Conservation (phyloP, 2,888 invertebrate genomes). For the Blastobasis lacticolella region DNA sequence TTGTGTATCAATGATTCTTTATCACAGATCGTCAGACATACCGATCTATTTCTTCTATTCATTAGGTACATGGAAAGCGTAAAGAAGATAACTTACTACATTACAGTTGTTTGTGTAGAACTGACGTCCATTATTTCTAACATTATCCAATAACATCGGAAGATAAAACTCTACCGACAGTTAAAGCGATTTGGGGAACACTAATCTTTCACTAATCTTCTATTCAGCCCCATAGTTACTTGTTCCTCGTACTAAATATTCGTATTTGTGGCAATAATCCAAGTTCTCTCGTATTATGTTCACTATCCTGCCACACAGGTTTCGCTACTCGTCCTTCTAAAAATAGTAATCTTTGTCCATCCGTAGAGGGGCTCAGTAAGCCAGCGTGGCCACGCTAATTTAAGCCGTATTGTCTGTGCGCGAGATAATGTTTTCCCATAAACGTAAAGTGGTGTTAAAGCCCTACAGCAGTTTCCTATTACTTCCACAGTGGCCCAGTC, state of each 20-base stretch:
- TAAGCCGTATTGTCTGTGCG: constrained; percentile 11
- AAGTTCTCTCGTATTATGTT: constrained; percentile 46
- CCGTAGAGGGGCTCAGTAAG: constrained; percentile 21
- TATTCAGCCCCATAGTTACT: constrained; percentile 11
- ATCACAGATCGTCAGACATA: no score
- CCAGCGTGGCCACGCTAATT: constrained; percentile 15
- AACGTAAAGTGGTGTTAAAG: constrained; percentile 7
- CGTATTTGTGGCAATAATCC: constrained; percentile 35
- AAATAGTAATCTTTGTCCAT: constrained; percentile 40
- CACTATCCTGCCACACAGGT: constrained; percentile 58
- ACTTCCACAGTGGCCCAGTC: constrained; percentile 52
- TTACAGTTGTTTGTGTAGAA: no score
- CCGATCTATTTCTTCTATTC: no score
- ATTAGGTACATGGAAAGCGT: no score
- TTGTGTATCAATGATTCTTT: no score
- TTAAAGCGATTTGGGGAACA: no score
- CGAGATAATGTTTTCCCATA: constrained; percentile 22
- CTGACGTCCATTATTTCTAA: no score
- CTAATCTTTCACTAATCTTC: no score
- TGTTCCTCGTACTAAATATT: constrained; percentile 30
- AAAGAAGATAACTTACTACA: no score
- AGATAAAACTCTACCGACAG: no score
- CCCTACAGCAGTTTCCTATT: constrained; percentile 11
- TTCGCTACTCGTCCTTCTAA: constrained; percentile 60
- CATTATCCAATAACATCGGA: no score